Conservation (phyloP, 2,113 vertebrate species). For the Grantiella picta region DNA sequence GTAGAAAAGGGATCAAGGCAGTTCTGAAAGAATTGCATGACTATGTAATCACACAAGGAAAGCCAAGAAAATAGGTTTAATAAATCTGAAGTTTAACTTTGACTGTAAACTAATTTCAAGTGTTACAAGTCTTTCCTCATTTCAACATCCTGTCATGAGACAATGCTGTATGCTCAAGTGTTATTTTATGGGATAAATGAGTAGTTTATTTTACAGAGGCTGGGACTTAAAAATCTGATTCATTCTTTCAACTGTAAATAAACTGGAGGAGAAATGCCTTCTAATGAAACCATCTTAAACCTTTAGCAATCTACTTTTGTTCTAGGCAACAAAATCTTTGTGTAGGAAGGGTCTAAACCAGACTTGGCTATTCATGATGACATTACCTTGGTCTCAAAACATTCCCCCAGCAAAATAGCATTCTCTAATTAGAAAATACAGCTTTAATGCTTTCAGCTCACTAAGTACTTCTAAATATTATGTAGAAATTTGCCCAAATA, state of each 20-base stretch:
- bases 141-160: neutral
- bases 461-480: neutral
- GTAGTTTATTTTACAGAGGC: neutral
- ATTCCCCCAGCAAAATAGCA: neutral
- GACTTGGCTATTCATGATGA: neutral
- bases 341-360: neutral
- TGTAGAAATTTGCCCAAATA: neutral
- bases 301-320: neutral
- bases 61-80: neutral
- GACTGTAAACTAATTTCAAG: neutral
- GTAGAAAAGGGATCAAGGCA: neutral
- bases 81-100: neutral
- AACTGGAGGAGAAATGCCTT: conserved; percentile 4
- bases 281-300: neutral
- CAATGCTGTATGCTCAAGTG: neutral
- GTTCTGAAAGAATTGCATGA: neutral
- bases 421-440: neutral
- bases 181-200: neutral
- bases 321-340: neutral
- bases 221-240: neutral
- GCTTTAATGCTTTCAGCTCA: neutral
- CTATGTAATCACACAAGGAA: neutral
- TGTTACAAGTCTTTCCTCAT: neutral
- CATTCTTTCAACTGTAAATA: neutral
- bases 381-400: neutral